phyloP scores from a whole-genome alignment of 2,113 vertebrate species.

The Leptosomus discolor region DNA sequence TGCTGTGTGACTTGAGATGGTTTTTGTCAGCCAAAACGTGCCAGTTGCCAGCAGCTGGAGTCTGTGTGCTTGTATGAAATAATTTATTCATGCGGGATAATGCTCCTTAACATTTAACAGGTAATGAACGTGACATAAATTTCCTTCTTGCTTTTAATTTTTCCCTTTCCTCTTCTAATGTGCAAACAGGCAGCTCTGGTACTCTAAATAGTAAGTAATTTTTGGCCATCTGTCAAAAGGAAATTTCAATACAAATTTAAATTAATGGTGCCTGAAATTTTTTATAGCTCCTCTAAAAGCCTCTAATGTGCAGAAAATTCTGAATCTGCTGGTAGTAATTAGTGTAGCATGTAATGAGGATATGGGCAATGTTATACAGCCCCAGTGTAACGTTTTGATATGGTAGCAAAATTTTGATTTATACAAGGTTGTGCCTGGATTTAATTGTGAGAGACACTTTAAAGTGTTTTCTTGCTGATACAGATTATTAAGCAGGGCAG shows the following conservation, averaged over 20 bases:
- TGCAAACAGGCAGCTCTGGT: conserved; percentile 81
- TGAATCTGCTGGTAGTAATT: conserved; percentile 84
- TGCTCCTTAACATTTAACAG: conserved; percentile 83
- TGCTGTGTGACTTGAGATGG: conserved; percentile 65
- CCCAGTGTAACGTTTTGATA: conserved; percentile 82
- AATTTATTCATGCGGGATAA: conserved; percentile 81
- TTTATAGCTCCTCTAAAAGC: conserved; percentile 85
- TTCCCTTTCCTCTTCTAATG: conserved; percentile 80
- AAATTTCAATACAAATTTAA: conserved; percentile 89
- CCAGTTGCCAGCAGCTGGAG: conserved; percentile 74
- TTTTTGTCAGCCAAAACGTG: conserved; percentile 70
- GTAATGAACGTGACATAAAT: conserved; percentile 84
- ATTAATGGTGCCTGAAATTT: conserved; percentile 88
- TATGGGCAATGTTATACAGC: conserved; percentile 76
- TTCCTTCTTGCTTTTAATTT: conserved; percentile 82
- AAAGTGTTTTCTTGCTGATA: conserved; percentile 76
- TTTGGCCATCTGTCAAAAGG: conserved; percentile 87
- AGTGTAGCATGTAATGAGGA: conserved; percentile 86
- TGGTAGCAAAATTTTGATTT: conserved; percentile 84
- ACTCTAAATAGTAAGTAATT: conserved; percentile 87
- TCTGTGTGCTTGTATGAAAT: conserved; percentile 72
- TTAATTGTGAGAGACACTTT: conserved; percentile 79
- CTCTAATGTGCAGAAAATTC: conserved; percentile 86
- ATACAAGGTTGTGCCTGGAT: conserved; percentile 71
- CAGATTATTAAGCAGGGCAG: conserved; percentile 75